These are phyloP conservation scores for Takifugu ocellatus DNA, from an alignment of 2,797 vertebrate genomes.

Conservation along the genomic window DNA sequence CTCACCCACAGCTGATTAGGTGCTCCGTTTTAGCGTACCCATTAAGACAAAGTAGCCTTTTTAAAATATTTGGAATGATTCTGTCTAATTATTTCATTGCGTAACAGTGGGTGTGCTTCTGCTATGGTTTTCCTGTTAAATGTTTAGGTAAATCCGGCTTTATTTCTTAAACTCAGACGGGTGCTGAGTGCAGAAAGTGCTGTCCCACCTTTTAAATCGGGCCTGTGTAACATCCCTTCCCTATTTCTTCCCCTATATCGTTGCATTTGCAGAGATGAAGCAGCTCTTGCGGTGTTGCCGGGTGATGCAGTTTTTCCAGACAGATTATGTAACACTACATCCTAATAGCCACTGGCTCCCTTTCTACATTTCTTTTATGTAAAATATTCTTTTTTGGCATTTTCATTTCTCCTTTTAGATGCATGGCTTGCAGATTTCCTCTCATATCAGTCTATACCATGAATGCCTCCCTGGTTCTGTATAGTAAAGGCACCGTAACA, in stretches of 20 bases:
- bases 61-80: constrained; percentile 4
- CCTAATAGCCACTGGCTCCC: constrained; percentile 38
- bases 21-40: constrained; percentile 11
- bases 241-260: too few relatives aligned
- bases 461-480: constrained; percentile 18
- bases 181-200: too few relatives aligned
- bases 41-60: constrained; percentile 15
- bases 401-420: background rate
- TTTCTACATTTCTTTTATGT: constrained; percentile 1
- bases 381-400: background rate
- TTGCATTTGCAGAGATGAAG: too few relatives aligned
- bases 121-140: too few relatives aligned
- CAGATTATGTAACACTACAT: constrained; percentile 46
- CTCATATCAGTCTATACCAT: background rate
- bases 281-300: constrained; percentile 64
- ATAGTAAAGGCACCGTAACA: constrained; percentile 38
- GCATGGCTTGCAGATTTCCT: background rate
- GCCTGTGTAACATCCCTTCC: too few relatives aligned
- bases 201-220: too few relatives aligned
- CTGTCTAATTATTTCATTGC: background rate
- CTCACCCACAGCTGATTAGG: constrained; percentile 44
- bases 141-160: too few relatives aligned
- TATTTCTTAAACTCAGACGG: too few relatives aligned
- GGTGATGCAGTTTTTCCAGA: constrained; percentile 63
- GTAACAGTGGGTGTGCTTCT: too few relatives aligned